Conservation (phyloP, 2,797 vertebrate species). For the Sebastes kiyomatsui region DNA sequence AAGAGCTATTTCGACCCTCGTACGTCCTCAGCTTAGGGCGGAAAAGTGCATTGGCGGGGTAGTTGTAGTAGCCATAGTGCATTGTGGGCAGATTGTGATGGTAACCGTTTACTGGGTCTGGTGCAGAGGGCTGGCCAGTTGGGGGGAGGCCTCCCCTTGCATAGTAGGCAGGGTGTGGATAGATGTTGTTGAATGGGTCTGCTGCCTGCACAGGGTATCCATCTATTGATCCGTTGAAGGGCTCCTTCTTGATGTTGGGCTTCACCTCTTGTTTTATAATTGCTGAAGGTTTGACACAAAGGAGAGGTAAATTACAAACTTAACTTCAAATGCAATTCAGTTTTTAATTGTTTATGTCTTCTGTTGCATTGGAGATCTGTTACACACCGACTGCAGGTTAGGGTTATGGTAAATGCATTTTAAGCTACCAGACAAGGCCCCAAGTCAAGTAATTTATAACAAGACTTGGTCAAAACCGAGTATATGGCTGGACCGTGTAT, state of each 20-base stretch:
- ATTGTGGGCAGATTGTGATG: conserved; percentile 89
- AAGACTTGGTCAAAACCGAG: not conserved
- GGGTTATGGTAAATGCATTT: not conserved
- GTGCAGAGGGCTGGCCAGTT: conserved; percentile 80
- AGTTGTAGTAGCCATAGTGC: conserved; percentile 91
- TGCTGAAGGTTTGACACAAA: conserved; percentile 71
- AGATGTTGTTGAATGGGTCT: conserved; percentile 91
- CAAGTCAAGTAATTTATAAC: not conserved
- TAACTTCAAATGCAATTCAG: not conserved
- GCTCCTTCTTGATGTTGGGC: conserved; percentile 83
- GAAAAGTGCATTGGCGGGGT: conserved; percentile 90
- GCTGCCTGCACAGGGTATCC: conserved; percentile 91
- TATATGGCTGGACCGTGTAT: too few species aligned
- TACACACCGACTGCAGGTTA: not conserved
- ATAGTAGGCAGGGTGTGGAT: conserved; percentile 94
- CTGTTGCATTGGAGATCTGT: not conserved
- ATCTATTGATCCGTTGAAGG: conserved; percentile 90
- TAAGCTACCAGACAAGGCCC: not conserved
- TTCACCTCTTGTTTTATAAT: conserved; percentile 90
- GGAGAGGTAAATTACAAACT: conserved; percentile 7
- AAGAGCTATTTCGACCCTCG: conserved; percentile 78
- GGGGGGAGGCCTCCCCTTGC: conserved; percentile 92
- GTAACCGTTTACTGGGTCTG: conserved; percentile 89
- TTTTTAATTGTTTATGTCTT: not conserved
- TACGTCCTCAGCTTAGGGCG: conserved; percentile 89